Conservation (phyloP, 1,140 invertebrate species). For the Littorina saxatilis region DNA sequence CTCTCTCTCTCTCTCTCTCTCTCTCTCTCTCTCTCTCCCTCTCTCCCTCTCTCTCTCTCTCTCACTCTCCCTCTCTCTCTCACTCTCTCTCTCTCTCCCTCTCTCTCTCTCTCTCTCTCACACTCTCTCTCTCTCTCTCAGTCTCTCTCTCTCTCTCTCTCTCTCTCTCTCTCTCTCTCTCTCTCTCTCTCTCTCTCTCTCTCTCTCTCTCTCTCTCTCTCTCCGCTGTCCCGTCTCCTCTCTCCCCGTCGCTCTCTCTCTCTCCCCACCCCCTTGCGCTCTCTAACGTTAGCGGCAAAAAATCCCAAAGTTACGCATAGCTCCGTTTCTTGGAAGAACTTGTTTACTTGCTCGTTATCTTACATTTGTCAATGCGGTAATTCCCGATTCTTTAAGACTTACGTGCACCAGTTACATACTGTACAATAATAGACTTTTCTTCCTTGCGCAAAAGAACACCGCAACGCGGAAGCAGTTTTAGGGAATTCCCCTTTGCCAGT, state of each 20-base stretch:
- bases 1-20: background rate
- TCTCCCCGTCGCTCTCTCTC: background rate
- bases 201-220: conserved; percentile 3
- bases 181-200: background rate
- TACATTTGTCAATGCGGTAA: too few relatives aligned
- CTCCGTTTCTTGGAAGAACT: too few relatives aligned
- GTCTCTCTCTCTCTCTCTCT: conserved; percentile 1
- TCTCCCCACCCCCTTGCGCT: background rate
- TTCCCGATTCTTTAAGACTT: too few relatives aligned
- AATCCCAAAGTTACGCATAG: too few relatives aligned
- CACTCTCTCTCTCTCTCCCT: background rate
- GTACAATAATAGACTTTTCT: too few relatives aligned
- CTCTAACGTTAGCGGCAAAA: too few relatives aligned
- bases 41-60: conserved; percentile 8
- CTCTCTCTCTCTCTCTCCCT: background rate
- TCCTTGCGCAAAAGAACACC: too few relatives aligned
- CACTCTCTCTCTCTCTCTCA: background rate
- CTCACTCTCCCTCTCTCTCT: background rate
- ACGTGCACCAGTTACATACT: too few relatives aligned
- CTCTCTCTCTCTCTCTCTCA: background rate
- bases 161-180: conserved; percentile 5
- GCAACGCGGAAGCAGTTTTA: too few relatives aligned
- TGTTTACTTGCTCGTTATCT: too few relatives aligned
- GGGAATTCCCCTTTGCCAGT: too few relatives aligned
- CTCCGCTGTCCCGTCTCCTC: background rate